Evolutionary conservation across 37 sponge, comb jelly and placozoan genomes (phyloP).

Genomic region (Lycopodina hypogea): DNA sequence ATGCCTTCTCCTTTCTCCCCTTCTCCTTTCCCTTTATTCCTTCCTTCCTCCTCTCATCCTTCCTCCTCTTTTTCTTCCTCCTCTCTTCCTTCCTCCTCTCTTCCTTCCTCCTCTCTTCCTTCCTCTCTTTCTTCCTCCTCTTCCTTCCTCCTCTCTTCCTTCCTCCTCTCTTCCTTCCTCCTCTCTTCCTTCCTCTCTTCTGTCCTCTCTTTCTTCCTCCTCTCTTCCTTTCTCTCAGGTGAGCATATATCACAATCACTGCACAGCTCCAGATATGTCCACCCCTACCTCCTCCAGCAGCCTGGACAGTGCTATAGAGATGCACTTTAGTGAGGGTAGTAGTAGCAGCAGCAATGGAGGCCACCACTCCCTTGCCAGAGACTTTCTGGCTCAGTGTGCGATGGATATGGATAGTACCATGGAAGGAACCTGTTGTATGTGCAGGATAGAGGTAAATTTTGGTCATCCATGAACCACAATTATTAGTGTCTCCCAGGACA

Average conservation of each 20-base stretch:
- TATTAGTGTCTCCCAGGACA: no score
- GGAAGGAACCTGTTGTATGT: constrained; percentile 16
- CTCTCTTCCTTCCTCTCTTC: constrained; percentile 16
- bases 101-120: no score
- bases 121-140: no score
- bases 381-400: neutral
- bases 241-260: constrained; percentile 6
- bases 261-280: neutral
- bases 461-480: no score
- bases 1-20: no score
- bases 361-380: neutral
- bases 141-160: no score
- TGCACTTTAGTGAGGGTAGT: neutral
- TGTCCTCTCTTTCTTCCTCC: constrained; percentile 6
- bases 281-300: neutral
- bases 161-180: neutral
- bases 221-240: neutral
- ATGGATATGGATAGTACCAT: no score
- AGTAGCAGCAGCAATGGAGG: neutral
- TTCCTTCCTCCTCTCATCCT: no score
- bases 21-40: no score
- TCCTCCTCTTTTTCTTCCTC: no score
- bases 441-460: constrained; percentile 24
- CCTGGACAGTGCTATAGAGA: constrained; percentile 5
- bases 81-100: no score